Percentiles rank a stretch among this genome's conserved stretches.
phyloP scores from a whole-genome alignment of 2,888 invertebrate species.

The Dolichomitus sp. region DNA sequence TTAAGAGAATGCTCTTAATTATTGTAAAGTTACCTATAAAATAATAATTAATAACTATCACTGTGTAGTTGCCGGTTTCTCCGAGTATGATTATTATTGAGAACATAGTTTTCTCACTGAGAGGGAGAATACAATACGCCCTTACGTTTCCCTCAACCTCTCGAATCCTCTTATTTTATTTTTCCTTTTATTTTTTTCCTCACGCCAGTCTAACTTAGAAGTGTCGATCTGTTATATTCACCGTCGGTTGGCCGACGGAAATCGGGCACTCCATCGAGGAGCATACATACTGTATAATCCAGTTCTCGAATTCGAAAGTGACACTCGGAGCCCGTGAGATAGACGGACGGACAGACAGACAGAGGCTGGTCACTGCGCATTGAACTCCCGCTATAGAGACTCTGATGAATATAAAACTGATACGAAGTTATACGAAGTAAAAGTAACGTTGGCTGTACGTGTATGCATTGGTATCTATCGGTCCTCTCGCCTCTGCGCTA shows the following conservation, averaged over 20 bases:
- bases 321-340: conserved; percentile 52
- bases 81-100: conserved; percentile 5
- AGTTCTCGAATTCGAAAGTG: conserved; percentile 65
- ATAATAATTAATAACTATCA: no score
- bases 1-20: no score
- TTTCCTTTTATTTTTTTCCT: conserved; percentile 22
- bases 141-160: background rate
- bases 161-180: background rate
- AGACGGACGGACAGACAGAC: conserved; percentile 38
- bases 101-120: background rate
- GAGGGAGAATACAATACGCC: background rate
- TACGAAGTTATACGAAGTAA: conserved; percentile 52
- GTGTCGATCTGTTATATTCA: conserved; percentile 62
- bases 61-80: no score
- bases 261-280: conserved; percentile 13
- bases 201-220: conserved; percentile 30
- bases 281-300: conserved; percentile 52
- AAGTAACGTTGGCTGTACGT: conserved; percentile 26
- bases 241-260: conserved; percentile 27
- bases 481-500: conserved; percentile 22
- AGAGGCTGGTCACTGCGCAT: conserved; percentile 37
- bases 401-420: conserved; percentile 30
- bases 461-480: conserved; percentile 29
- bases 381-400: conserved; percentile 40
- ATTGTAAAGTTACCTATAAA: no score